Evolutionary conservation across 2,888 invertebrate genomes (phyloP).

Genomic region (Melipona beecheii): DNA sequence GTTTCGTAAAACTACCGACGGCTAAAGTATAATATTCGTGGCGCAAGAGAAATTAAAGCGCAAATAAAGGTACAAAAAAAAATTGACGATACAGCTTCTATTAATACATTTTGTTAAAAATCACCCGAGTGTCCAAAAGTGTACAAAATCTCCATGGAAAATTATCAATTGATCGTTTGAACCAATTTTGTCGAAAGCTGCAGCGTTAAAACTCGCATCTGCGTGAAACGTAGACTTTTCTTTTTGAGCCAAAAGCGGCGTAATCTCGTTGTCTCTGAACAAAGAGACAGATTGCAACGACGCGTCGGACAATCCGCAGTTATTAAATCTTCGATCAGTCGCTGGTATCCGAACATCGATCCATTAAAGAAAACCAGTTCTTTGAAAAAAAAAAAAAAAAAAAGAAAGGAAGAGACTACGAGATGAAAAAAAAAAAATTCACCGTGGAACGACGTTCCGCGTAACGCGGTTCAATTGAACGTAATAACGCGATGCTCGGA

Average conservation of each 20-base stretch:
- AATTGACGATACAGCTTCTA: no score
- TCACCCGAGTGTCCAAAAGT: no score
- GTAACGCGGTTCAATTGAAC: constrained; percentile 26
- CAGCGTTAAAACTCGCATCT: not conserved
- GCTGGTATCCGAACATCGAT: not conserved
- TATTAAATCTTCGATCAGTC: not conserved
- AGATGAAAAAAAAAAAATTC: not conserved
- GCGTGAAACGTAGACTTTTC: not conserved
- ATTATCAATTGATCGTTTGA: no score
- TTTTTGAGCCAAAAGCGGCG: not conserved
- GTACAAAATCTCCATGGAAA: no score
- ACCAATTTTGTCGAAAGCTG: no score
- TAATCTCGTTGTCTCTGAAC: constrained; percentile 14
- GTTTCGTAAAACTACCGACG: not conserved
- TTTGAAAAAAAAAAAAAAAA: not conserved
- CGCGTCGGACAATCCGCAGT: constrained; percentile 5
- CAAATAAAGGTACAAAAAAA: no score
- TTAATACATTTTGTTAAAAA: no score
- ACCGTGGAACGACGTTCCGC: not conserved
- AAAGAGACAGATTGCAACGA: constrained; percentile 16
- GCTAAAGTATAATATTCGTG: no score
- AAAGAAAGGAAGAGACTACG: not conserved
- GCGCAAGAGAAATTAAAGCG: no score
- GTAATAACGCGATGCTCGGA: constrained; percentile 29
- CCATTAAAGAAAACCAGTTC: not conserved